phyloP scores from a whole-genome alignment of 1,140 invertebrate species.

The Macrobrachium rosenbergii region DNA sequence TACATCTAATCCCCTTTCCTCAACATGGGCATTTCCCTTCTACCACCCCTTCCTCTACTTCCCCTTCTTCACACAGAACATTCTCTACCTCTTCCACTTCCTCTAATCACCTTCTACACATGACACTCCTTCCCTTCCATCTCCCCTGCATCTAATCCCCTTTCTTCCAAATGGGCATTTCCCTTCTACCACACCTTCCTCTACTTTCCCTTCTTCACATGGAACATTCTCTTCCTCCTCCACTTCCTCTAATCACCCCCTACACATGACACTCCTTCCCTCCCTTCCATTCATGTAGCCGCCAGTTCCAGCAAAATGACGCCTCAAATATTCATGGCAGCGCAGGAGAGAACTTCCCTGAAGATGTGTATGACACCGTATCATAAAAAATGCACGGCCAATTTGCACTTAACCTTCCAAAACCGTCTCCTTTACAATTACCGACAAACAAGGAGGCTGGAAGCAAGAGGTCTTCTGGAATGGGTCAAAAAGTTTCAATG shows the following conservation, averaged over 20 bases:
- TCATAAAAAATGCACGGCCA: no score
- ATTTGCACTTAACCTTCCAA: no score
- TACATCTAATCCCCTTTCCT: no score
- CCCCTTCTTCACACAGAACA: neutral
- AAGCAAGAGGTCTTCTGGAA: no score
- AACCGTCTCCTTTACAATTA: no score
- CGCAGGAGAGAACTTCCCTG: no score
- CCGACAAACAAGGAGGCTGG: no score
- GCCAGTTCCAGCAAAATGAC: conserved; percentile 28
- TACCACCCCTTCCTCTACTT: neutral
- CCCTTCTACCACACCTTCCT: neutral
- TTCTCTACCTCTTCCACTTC: neutral
- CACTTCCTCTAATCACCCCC: neutral
- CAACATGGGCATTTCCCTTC: neutral
- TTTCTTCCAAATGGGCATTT: no score
- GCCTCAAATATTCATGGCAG: no score
- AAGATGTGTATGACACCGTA: no score
- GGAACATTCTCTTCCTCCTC: neutral
- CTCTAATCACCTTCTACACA: neutral
- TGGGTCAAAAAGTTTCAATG: no score
- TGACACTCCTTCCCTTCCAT: neutral
- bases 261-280: neutral
- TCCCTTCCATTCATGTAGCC: neutral
- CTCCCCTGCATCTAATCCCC: no score
- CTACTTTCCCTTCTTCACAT: neutral